Conservation (phyloP, 2,797 vertebrate genomes). For the Enteromius paludinosus region DNA sequence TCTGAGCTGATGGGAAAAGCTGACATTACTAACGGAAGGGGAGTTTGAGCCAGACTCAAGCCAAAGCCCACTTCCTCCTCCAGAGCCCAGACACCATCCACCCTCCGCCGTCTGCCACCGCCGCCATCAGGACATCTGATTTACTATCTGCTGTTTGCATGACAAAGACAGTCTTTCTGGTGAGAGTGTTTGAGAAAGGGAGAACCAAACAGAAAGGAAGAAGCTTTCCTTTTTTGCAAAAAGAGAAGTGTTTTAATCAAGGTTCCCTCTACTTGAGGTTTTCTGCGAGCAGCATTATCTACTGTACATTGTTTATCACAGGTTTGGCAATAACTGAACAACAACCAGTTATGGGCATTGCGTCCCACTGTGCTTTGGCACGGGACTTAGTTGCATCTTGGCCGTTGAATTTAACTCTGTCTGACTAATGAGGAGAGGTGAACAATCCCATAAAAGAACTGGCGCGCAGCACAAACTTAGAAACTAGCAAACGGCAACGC, state of each 20-base stretch:
- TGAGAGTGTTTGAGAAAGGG: slow-evolving; percentile 21
- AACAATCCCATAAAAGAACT: slow-evolving; percentile 28
- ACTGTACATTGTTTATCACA: slow-evolving; percentile 16
- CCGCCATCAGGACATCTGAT: slow-evolving; percentile 40
- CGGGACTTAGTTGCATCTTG: slow-evolving; percentile 13
- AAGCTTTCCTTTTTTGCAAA: slow-evolving; percentile 21
- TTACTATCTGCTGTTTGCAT: slow-evolving; percentile 49
- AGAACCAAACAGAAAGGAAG: slow-evolving; percentile 1
- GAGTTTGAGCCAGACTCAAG: slow-evolving; percentile 40
- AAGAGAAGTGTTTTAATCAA: slow-evolving; percentile 34
- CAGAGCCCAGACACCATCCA: slow-evolving; percentile 13
- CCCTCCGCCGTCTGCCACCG: slow-evolving; percentile 36
- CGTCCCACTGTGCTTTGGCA: not conserved
- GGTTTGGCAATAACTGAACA: slow-evolving; percentile 10
- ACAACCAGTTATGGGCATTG: not conserved
- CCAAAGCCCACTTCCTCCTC: slow-evolving; percentile 45
- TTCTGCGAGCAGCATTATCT: not conserved
- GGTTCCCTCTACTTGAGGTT: slow-evolving; percentile 3
- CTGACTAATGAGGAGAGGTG: slow-evolving; percentile 20
- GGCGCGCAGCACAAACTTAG: not conserved
- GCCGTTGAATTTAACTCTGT: slow-evolving; percentile 3
- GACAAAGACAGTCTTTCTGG: slow-evolving; percentile 45
- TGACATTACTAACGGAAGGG: slow-evolving; percentile 39
- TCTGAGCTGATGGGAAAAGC: slow-evolving; percentile 55
- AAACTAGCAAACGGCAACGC: not conserved